Evolutionary conservation across 2,888 invertebrate species (phyloP).

Genomic region (Rhagonycha lutea): DNA sequence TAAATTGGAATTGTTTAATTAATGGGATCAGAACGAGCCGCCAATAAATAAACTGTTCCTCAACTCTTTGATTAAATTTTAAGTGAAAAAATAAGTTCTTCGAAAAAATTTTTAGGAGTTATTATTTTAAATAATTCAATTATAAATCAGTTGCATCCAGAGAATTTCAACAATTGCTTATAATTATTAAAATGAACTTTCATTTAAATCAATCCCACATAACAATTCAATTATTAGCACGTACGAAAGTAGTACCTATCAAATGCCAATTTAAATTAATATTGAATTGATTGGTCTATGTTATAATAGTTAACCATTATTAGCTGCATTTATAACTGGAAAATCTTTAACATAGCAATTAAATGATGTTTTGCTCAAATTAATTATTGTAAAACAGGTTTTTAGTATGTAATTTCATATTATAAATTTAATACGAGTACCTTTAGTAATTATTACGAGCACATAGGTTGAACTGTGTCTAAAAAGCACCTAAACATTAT

Average conservation of each 20-base stretch:
- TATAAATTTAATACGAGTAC: background rate
- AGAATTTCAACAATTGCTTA: too few relatives aligned
- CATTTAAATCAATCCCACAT: too few relatives aligned
- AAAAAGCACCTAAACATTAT: background rate
- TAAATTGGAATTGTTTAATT: background rate
- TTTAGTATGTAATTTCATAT: background rate
- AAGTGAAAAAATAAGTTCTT: background rate
- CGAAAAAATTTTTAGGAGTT: too few relatives aligned
- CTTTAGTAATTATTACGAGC: background rate
- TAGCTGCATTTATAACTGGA: background rate
- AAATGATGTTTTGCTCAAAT: background rate
- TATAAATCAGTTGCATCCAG: too few relatives aligned
- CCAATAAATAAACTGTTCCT: background rate
- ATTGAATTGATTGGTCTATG: background rate
- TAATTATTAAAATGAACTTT: too few relatives aligned
- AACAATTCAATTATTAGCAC: background rate
- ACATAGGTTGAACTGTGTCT: background rate
- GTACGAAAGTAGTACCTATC: background rate
- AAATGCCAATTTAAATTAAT: background rate
- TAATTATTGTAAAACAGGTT: background rate
- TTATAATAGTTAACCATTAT: background rate
- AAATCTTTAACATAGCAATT: background rate
- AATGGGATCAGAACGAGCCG: background rate
- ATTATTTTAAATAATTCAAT: too few relatives aligned
- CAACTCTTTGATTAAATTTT: background rate